phyloP scores from a whole-genome alignment of 2,888 invertebrate species.

The Leucania comma region DNA sequence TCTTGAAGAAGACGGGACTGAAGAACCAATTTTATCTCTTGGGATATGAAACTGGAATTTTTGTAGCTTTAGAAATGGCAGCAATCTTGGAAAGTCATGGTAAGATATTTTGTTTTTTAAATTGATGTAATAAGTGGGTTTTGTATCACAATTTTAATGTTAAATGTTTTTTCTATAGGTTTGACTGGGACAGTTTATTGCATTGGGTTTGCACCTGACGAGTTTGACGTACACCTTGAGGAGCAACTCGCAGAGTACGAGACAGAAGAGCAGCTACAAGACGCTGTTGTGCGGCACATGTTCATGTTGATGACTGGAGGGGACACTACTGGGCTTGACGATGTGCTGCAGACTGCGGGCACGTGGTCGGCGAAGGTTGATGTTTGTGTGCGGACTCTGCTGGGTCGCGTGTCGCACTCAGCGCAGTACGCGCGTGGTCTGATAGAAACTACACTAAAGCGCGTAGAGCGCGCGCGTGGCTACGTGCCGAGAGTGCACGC shows the following conservation, averaged over 20 bases:
- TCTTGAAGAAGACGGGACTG: conserved; percentile 64
- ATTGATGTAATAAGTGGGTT: no score
- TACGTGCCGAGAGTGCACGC: conserved; percentile 53
- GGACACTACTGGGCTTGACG: conserved; percentile 48
- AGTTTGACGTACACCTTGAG: conserved; percentile 67
- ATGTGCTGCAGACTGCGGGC: conserved; percentile 34
- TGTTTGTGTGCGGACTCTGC: conserved; percentile 68
- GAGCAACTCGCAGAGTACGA: conserved; percentile 65
- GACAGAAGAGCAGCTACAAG: conserved; percentile 71
- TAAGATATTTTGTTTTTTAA: conserved; percentile 50
- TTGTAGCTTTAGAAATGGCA: conserved; percentile 76
- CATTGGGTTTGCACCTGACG: conserved; percentile 74
- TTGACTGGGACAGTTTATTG: conserved; percentile 77
- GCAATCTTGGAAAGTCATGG: conserved; percentile 76
- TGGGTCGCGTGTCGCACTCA: conserved; percentile 75
- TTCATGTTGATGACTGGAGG: conserved; percentile 68
- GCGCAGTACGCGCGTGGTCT: conserved; percentile 74
- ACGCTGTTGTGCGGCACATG: conserved; percentile 75
- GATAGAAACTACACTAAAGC: conserved; percentile 68
- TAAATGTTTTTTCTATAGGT: conserved; percentile 61
- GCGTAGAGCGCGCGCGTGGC: conserved; percentile 60
- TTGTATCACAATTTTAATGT: not conserved
- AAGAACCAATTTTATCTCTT: conserved; percentile 72
- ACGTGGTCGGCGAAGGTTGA: conserved; percentile 70
- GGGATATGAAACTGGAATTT: conserved; percentile 78